Evolutionary conservation across 35 echinoderm and acorn worm species (phyloP), one percentile per base, ranked within the genome.

Genomic region (Stichopus chloronotus): DNA sequence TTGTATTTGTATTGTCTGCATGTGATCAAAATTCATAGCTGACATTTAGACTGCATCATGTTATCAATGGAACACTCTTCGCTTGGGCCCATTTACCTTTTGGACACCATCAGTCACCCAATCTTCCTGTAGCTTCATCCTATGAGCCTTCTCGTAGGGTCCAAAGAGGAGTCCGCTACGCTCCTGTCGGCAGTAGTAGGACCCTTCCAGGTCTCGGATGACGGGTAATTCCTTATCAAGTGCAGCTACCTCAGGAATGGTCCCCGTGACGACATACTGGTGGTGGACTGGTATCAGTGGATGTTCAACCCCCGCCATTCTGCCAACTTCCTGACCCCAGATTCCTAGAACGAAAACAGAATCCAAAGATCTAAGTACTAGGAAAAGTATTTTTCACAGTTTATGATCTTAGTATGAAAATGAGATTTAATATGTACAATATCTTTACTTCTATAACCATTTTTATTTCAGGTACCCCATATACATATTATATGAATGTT

Each of bases 221-320:
- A 98, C 97, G 24, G 97, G 97, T 43, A 96, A 55, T 78, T 98
- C 97, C 0, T 76, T 22, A 78, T 96, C 88, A 11, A 98, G 77
- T 4, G 94, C 97, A 57, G 90, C 90, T 9, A 98, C 97, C 81
- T 98, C 97, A 0, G 97, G 97, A 54, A 98, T 98, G 57, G 97
- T 94, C 21, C 94, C 96, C 25, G 97, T 98, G 8, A 98, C 93
- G 12, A 94, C 89, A 72, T 98, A 98, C 71, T 98, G 97, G 88
- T 98, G 97, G 53, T 98, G 97, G 8, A 96, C 92, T 14, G 97
- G 88, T 55, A 96, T 90, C 90, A 96, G 59, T 1, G 97, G 97
- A 11, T 93, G 57, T 58, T 98, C 97, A 4, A 94, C 52, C 25
- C 97, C 97, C 6, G 68, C 91, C 95, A 96, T 94, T 13, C 92